Evolutionary conservation across 2,888 invertebrate species (phyloP).

Genomic region (Mesorhabditis belari): DNA sequence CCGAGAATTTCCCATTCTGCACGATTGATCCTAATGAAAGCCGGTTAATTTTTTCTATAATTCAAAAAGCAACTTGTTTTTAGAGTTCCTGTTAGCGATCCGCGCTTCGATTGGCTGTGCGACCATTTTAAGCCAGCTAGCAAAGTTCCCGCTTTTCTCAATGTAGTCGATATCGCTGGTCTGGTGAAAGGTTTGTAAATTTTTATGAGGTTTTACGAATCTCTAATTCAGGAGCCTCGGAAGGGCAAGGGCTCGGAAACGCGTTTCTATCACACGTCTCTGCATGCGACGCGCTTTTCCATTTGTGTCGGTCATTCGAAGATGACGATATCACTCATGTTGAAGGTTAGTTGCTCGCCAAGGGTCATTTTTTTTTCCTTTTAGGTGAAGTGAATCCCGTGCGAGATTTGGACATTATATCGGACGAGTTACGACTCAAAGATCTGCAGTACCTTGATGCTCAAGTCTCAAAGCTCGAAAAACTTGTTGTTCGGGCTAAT

Average conservation of each 20-base stretch:
- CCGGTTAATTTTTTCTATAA: constrained; percentile 14
- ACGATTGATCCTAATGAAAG: constrained; percentile 99
- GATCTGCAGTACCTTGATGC: constrained; percentile 77
- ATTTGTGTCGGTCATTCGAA: constrained; percentile 90
- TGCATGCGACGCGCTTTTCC: constrained; percentile 96
- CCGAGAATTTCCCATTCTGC: constrained; percentile 99
- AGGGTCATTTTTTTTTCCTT: not conserved
- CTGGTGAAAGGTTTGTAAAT: constrained; percentile 77
- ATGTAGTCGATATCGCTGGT: constrained; percentile 96
- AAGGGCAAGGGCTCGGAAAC: constrained; percentile 95
- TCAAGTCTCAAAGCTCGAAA: constrained; percentile 77
- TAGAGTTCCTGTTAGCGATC: constrained; percentile 92
- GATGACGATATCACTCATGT: constrained; percentile 95
- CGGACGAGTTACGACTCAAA: constrained; percentile 86
- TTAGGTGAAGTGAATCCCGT: constrained; percentile 85
- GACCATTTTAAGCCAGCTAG: constrained; percentile 88
- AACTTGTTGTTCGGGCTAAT: constrained; percentile 69
- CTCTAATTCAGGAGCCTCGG: constrained; percentile 66
- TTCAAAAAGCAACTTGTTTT: constrained; percentile 3
- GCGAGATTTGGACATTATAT: constrained; percentile 89
- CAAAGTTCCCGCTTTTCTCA: constrained; percentile 85
- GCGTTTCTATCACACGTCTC: constrained; percentile 96
- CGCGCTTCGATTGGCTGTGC: constrained; percentile 82
- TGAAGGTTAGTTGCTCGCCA: constrained; percentile 63
- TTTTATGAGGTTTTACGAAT: not conserved